Evolutionary conservation across 2,113 vertebrate species (phyloP), one percentile per base, ranked within the genome.

Genomic region (Bungarus multicinctus): DNA sequence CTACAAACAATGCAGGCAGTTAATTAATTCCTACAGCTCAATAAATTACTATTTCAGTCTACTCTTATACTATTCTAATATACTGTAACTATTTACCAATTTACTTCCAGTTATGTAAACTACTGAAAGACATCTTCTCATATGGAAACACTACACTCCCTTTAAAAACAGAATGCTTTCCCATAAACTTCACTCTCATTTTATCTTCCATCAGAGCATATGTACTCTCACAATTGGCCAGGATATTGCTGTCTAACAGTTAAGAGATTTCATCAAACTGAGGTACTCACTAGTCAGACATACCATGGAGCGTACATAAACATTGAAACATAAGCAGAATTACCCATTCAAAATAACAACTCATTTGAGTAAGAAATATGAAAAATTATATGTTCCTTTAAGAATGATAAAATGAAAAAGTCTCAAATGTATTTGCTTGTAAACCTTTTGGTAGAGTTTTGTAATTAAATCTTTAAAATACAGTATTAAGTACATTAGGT

Each of bases 71-170:
- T 94, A 94, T 39, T 60, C 93, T 93, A 89, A 5, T 87, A 94
- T 53, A n/a, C n/a, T n/a, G n/a, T n/a, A 95, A 94, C 18, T 22
- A 81, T 94, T 94, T 90, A 30, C 53, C 60, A 93, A 55, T 93
- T 91, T 55, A 92, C 92, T 96, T 95, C 89, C 91, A 94, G 89
- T 92, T 94, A 69, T 2, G n/a, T 52, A 94, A 97, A 93, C 25
- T 94, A 74, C 30, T 88, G 93, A 60, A 91, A 94, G 90, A 45
- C 3, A 1, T 69, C 91, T 81, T 92, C 69, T 91, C 0, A 0
- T 55, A 54, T 0, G 7, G 64, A 94, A 95, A 94, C 60, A 22
- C 43, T 53, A 50, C 0, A 0, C 22, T 92, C 94, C n/a, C 23
- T 93, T 94, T 93, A 93, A 94, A 8, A 39, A 10, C 47, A 87